These are phyloP conservation scores for Crotalus helleri DNA, from an alignment of 2,113 vertebrate species.

Conservation along the genomic window DNA sequence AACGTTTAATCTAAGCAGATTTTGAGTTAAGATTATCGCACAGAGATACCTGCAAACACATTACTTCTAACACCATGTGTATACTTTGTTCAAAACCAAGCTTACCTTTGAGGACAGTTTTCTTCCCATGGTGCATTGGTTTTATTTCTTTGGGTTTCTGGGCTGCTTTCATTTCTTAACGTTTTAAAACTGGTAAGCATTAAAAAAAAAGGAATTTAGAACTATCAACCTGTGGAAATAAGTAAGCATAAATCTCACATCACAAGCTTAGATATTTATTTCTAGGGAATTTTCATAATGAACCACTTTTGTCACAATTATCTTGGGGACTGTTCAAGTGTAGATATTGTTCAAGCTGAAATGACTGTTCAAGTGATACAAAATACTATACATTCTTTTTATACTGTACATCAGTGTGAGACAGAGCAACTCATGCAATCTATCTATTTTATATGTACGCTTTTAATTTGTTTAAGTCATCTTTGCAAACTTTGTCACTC, in stretches of 20 bases:
- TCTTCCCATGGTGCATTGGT: slow-evolving; percentile 82
- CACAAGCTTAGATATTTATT: not conserved
- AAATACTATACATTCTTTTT: not conserved
- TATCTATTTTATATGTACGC: not conserved
- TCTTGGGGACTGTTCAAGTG: not conserved
- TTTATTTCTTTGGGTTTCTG: slow-evolving; percentile 74
- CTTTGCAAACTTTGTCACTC: not conserved
- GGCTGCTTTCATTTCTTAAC: slow-evolving; percentile 74
- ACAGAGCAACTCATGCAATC: not conserved
- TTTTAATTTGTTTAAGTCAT: not conserved
- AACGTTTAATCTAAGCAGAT: not conserved
- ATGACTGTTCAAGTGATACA: not conserved
- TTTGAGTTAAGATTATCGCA: not conserved
- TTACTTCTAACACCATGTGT: not conserved
- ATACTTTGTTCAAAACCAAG: not conserved
- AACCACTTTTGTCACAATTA: not conserved
- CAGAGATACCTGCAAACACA: not conserved
- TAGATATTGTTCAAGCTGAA: not conserved
- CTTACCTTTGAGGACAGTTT: slow-evolving; percentile 78
- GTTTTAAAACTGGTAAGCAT: slow-evolving; percentile 73
- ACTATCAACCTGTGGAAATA: not conserved
- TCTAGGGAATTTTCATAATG: not conserved
- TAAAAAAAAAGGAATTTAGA: slow-evolving; percentile 16
- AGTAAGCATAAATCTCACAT: not conserved
- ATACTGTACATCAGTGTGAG: not conserved